Percentiles rank a stretch among this genome's conserved stretches.
Evolutionary conservation across 2,113 vertebrate species (phyloP).

Genomic region (sheep (Ovis aries)): ARS-UI_Ramb_v3.0 NC_056068.1:28795501-28796000

Average conservation of each 20-base stretch:
- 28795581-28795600: neutral
- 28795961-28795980: neutral
- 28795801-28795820: slow-evolving; percentile 91
- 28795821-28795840: slow-evolving; percentile 95
- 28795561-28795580: neutral
- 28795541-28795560: neutral
- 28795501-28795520: neutral
- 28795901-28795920: neutral
- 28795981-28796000: neutral
- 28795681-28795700: neutral
- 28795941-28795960: neutral
- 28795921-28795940: neutral
- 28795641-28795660: neutral
- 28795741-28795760: slow-evolving; percentile 97
- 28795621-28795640: neutral
- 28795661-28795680: neutral
- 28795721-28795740: slow-evolving; percentile 93
- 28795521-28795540: neutral
- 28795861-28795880: neutral
- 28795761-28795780: slow-evolving; percentile 84
- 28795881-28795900: neutral
- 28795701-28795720: slow-evolving; percentile 93
- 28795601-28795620: neutral
- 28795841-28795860: slow-evolving; percentile 95
- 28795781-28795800: slow-evolving; percentile 95